These are phyloP conservation scores for Halcyon malimbica DNA, from an alignment of 2,113 vertebrate genomes.

Conservation along the genomic window DNA sequence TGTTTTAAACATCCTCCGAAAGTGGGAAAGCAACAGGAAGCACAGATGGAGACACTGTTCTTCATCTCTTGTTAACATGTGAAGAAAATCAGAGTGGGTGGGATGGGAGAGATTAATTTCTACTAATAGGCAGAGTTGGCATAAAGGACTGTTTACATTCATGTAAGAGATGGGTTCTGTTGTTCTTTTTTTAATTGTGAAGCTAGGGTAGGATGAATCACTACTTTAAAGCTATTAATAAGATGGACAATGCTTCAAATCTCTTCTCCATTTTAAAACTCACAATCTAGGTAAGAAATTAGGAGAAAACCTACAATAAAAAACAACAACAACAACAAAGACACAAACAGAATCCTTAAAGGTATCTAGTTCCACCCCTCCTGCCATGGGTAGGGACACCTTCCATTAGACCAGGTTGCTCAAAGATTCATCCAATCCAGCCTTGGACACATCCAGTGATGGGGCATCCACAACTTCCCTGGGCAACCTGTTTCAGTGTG, in stretches of 20 bases:
- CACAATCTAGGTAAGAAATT: neutral
- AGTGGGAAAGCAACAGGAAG: neutral
- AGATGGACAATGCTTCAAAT: neutral
- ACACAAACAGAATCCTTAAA: neutral
- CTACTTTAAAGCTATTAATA: neutral
- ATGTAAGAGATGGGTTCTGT: neutral
- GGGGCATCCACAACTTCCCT: neutral
- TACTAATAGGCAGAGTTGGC: conserved; percentile 9
- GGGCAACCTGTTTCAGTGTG: neutral
- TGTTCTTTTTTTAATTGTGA: conserved; percentile 52
- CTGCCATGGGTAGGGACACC: neutral
- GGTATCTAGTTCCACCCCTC: neutral
- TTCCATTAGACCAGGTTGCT: neutral
- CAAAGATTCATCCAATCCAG: neutral
- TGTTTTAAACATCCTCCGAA: neutral
- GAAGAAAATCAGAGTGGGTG: neutral
- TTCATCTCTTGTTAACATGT: neutral
- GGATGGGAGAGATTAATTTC: conserved; percentile 1
- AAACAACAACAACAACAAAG: neutral
- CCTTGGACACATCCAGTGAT: neutral
- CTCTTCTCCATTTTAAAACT: neutral
- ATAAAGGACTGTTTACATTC: conserved; percentile 1
- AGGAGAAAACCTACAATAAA: neutral
- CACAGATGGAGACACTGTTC: neutral
- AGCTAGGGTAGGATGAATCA: conserved; percentile 23